A percentile compares a stretch with the other conserved stretches of the same genome.
phyloP scores from a whole-genome alignment of 2,888 invertebrate genomes.

The Schrankia costaestrigalis region DNA sequence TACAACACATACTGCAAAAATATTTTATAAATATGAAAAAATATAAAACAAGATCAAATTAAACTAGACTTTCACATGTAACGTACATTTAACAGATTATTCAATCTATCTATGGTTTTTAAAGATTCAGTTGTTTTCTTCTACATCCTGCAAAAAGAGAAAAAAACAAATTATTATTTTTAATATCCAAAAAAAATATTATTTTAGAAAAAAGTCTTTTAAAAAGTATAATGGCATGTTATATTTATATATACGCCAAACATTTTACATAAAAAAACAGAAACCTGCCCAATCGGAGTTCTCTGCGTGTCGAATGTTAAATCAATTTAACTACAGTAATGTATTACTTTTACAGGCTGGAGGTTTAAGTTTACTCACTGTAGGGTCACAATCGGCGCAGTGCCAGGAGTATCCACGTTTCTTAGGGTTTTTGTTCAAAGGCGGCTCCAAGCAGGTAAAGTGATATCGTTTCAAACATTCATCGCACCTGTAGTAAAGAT shows the following conservation, averaged over 20 bases:
- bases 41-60: conserved; percentile 24
- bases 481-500: conserved; percentile 85
- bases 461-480: conserved; percentile 95
- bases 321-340: no score
- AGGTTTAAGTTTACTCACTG: conserved; percentile 79
- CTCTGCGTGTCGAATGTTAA: no score
- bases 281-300: no score
- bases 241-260: no score
- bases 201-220: no score
- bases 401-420: conserved; percentile 97
- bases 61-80: conserved; percentile 18
- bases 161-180: conserved; percentile 3
- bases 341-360: background rate
- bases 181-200: background rate
- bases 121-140: conserved; percentile 51
- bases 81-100: conserved; percentile 15
- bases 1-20: conserved; percentile 30
- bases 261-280: no score
- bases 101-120: conserved; percentile 12
- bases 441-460: conserved; percentile 95
- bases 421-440: conserved; percentile 96
- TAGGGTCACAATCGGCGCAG: conserved; percentile 96
- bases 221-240: no score
- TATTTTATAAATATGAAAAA: conserved; percentile 25
- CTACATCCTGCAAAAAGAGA: conserved; percentile 53